Base-by-base conservation (phyloP, 2,797 vertebrate genomes). In the Platyrinchus mystaceus region DNA sequence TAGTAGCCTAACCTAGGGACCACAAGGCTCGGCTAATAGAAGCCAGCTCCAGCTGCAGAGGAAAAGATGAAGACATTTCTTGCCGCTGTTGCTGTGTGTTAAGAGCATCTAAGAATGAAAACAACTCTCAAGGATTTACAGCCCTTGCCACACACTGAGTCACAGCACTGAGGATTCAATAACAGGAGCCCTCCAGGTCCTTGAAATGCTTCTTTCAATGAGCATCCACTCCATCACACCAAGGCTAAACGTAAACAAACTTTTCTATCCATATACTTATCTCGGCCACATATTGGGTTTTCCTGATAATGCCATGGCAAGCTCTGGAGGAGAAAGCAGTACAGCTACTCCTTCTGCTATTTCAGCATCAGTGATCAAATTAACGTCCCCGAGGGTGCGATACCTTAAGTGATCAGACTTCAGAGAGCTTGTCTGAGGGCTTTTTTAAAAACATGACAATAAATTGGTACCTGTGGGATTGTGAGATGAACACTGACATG, bases 131-230 rank as follows among this genome's bases (percentile, higher is more conserved):
- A 92, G 94, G 87, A 96, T 93, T 96, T 95, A 95, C 87, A 93
- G 94, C 52, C 73, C 63, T 94, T 94, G 89, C 96, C 84, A 90
- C 92, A 91, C 91, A 91, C 76, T 76, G 93, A 94, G 91, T 84
- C 82, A 92, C 63, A 73, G 87, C 79, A 37, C 66, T n/a, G 76
- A 91, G 84, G 91, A 89, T 95, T 94, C 89, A 95, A 77, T 91
- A 93, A 91, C 66, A 47, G 90, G 92, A 94, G 79, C 89, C 94
- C 84, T 97, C 75, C 91, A 87, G 91, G 92, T 95, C 89, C 94
- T 95, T 91, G 87, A 97, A 94, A 78, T 21, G 87, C 89, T 95
- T 52, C 89, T 96, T 94, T 92, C 93, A 92, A 89, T 84, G 91
- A 96, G 79, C 79, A 94, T 68, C 92, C 92, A 93, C 94, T 95